Evolutionary conservation across 2,797 vertebrate genomes (phyloP), one percentile per base, ranked within the genome.

Genomic region (Cyprinodon diabolis): DNA sequence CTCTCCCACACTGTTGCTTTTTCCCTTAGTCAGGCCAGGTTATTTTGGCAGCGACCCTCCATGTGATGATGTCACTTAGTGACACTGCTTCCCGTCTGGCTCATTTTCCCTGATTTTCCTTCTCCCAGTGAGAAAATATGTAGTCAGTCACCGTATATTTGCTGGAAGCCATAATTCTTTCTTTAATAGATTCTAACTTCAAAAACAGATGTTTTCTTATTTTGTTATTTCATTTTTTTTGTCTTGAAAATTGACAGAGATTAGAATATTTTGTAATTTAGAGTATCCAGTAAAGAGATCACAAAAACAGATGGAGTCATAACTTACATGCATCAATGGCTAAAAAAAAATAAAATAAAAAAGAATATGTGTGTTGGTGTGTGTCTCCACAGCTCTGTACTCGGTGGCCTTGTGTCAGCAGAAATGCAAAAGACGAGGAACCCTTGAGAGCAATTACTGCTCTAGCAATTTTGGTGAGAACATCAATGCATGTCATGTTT

Each of bases 391-490:
- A 99, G 97, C 91, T 90, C 90, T 96, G 90, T 97, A 98, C 84
- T 98, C 97, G 0, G 91, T 94, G 82, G 94, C 95, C 11, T 87
- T 96, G 70, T 99, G 98, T 94, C 96, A 97, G 89, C 97, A 96
- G 84, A 98, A 98, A 93, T 99, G 98, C 84, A 97, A 95, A 90
- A 95, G 96, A 81, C 94, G 84, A 0, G 96, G 97, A 80, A 97
- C 95, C 77, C 94, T 97, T 35, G 96, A 98, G 91, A 96, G 94
- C 91, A 97, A 97, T 94, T 99, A 96, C 62, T 99, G 98, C 92
- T 96, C 97, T 78, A 99, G 97, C 92, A 95, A 97, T 93, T 99
- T 99, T 2, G 98, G 98, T 99, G 96, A 96, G 96, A 77, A 72
- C 74, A 81, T 86, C 51, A 54, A 6, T 1, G 58, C 68, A 79